Evolutionary conservation across 2,797 vertebrate genomes (phyloP), one percentile per base, ranked within the genome.

Genomic region (Chloroceryle inda): DNA sequence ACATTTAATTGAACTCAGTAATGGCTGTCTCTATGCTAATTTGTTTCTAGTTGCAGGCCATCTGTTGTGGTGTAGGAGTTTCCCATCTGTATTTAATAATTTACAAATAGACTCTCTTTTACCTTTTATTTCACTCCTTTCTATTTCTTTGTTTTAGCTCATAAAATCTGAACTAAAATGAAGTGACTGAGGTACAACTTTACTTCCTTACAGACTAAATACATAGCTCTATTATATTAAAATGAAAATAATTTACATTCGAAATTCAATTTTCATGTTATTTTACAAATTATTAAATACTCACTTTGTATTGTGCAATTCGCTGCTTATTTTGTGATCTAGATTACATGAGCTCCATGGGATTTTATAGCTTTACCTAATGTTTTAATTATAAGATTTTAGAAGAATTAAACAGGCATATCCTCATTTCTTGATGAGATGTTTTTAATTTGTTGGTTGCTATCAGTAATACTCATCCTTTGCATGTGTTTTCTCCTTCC

Each of bases 31-130:
- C 86, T 72, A 92, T 89, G 67, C 58, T 96, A 94, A 89, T 95
- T 88, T 96, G 63, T 92, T 96, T 96, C 84, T 62, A 88, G 88
- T 72, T 87, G 26, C 63, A 61, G 26, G 42, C 88, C 94, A 95
- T 97, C 85, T 96, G 91, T 88, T 97, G 73, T 92, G 55, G 40
- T 73, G 45, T 72, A 86, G 35, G 53, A 92, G 7, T 74, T 92
- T 95, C 67, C 80, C 84, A 87, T 96, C 52, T 94, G 73, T 89
- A 78, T 91, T 94, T 85, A 90, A 91, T 96, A 94, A 96, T 97
- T 95, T 89, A 89, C 37, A 94, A 92, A 47, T 78, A 62, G 74
- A 89, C 61, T 89, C 89, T 31, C 13, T 59, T 87, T 86, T 90
- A 73, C 61, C 50, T 94, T 95, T 93, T 61, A 67, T 89, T 62